A percentile compares a stretch with the other conserved stretches of the same genome.
phyloP scores from a whole-genome alignment of 2,113 vertebrate genomes.

The Physeter macrocephalus region DNA sequence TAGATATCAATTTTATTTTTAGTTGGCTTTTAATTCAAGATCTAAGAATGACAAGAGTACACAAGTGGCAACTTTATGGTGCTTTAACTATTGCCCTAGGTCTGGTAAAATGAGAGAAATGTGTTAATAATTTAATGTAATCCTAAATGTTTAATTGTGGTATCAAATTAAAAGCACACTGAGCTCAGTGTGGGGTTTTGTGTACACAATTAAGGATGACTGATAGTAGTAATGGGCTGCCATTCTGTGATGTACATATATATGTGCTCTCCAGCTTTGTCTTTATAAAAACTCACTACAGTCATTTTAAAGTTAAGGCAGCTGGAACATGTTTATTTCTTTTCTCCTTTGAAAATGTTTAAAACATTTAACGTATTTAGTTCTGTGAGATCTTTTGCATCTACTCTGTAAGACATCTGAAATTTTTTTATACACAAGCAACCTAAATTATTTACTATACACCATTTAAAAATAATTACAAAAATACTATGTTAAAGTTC shows the following conservation, averaged over 20 bases:
- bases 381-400: constrained; percentile 1
- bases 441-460: not conserved
- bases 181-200: constrained; percentile 68
- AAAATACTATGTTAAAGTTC: constrained; percentile 8
- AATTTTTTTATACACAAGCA: not conserved
- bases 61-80: constrained; percentile 40
- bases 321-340: not conserved
- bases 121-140: constrained; percentile 81
- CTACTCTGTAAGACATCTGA: not conserved
- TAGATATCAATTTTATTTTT: constrained; percentile 23
- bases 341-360: constrained; percentile 13
- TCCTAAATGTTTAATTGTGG: constrained; percentile 79
- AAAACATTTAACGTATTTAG: not conserved
- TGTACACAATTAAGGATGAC: constrained; percentile 25
- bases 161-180: constrained; percentile 77
- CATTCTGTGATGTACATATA: not conserved
- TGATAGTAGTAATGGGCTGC: not conserved
- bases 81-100: constrained; percentile 40
- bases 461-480: constrained; percentile 4
- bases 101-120: constrained; percentile 75
- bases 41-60: constrained; percentile 43
- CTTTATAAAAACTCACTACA: not conserved
- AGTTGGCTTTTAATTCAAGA: constrained; percentile 27
- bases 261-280: not conserved
- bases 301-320: constrained; percentile 8